phyloP scores from a whole-genome alignment of 2,797 vertebrate species.

The Helarctos malayanus region DNA sequence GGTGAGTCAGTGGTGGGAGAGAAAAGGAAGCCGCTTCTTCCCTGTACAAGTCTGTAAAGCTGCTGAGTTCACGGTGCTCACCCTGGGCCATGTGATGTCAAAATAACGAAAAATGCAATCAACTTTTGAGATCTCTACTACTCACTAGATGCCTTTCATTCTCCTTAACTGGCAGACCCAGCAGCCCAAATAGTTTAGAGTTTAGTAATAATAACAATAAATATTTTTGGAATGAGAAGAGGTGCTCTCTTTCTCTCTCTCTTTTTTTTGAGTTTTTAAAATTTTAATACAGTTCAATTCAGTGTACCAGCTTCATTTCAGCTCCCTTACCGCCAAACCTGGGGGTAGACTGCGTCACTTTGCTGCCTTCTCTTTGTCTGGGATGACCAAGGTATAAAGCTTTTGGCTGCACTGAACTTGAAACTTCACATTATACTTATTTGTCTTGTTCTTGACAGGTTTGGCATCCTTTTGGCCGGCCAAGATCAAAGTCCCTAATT shows the following conservation, averaged over 20 bases:
- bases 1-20: not conserved
- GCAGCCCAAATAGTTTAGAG: not conserved
- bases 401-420: not conserved
- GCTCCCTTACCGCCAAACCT: not conserved
- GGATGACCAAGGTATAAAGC: not conserved
- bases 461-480: not conserved
- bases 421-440: not conserved
- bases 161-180: not conserved
- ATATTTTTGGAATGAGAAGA: not conserved
- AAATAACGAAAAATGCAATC: conserved; percentile 45
- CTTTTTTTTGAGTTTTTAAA: not conserved
- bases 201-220: not conserved
- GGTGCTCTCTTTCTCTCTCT: not conserved
- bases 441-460: not conserved
- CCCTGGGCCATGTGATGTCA: not conserved
- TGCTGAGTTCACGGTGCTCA: not conserved
- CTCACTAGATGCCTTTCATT: conserved; percentile 37
- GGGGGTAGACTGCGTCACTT: not conserved
- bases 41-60: not conserved
- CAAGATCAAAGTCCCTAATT: not conserved
- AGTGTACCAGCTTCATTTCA: not conserved
- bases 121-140: conserved; percentile 22
- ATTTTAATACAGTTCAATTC: not conserved
- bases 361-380: not conserved
- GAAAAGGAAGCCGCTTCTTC: not conserved